Evolutionary conservation across 2,888 invertebrate species (phyloP), one percentile per base, ranked within the genome.

Genomic region (Ariolimax columbianus): DNA sequence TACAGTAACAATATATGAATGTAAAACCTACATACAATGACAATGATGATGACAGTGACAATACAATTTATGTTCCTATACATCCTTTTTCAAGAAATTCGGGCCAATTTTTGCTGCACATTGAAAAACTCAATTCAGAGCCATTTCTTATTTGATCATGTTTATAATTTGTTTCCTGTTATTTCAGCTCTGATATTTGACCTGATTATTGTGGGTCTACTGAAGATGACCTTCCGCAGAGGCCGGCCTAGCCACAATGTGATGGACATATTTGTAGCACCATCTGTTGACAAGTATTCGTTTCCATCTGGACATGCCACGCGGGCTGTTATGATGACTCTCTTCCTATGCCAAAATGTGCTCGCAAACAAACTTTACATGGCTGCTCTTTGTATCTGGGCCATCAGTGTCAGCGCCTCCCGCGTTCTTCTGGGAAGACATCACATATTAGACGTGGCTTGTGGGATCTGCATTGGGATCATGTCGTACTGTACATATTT

Each of bases 301-400:
- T 99, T 99, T 93, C 99, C 99, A 23, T 99, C 98, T 0, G 98
- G 98, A 0, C 99, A 99, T 94, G 96, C 97, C 0, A 97, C 98
- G 43, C 95, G 99, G 89, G 96, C 97, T 0, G 95, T 96, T 7
- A 96, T 97, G 93, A 95, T 98, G 38, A 95, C 96, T 6, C 97
- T 97, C 92, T 96, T 98, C 88, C 87, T 92, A 0, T 86, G 89
- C 17, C 51, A 55, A 19, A 83, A 85, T n/a, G 36, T 87, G 7
- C 55, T 86, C 9, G 36, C 72, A 30, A 82, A 30, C 59, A 51
- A 38, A 30, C 55, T 77, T 0, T 86, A 77, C 17, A 82, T 88
- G 38, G 95, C 96, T 0, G 91, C 97, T 23, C 89, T 96, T 0
- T 68, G 47, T 23, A 95, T 96, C 0, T 98, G 98, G 98, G 95